Percentiles rank a stretch among this genome's conserved stretches.
These are phyloP conservation scores for Apis laboriosa DNA, from an alignment of 1,140 invertebrate genomes.

Conservation along the genomic window DNA sequence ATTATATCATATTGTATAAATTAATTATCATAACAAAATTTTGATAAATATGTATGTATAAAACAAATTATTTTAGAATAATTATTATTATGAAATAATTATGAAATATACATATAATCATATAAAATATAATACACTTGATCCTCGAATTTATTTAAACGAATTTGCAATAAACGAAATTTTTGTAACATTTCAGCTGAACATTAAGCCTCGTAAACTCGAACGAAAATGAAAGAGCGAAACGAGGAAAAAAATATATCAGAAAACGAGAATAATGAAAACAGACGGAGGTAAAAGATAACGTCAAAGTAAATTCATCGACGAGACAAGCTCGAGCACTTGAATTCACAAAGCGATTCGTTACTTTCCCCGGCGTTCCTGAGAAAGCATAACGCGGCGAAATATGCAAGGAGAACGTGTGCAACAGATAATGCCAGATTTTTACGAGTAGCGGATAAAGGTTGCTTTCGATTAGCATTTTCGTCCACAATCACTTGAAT, in stretches of 20 bases:
- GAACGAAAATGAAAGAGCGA: neutral
- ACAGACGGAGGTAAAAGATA: conserved; percentile 12
- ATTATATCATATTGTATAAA: no score
- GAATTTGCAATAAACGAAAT: neutral
- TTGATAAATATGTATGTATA: no score
- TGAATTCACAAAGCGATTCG: conserved; percentile 50
- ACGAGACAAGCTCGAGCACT: conserved; percentile 11
- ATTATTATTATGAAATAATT: no score
- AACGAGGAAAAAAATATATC: no score
- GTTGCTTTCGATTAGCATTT: conserved; percentile 64
- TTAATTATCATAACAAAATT: no score
- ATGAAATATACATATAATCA: no score
- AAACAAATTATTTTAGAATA: no score
- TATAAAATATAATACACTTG: no score
- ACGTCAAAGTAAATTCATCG: conserved; percentile 45
- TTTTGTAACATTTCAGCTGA: neutral
- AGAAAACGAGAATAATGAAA: no score
- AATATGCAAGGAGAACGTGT: conserved; percentile 65
- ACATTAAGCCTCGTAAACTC: neutral
- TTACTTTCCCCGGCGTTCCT: conserved; percentile 59
- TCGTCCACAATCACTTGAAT: conserved; percentile 34
- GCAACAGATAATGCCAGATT: conserved; percentile 63
- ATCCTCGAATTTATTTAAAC: no score
- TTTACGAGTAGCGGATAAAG: conserved; percentile 62
- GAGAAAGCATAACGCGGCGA: conserved; percentile 53